Conservation (phyloP, 2,888 invertebrate species). For the Adineta ricciae region DNA sequence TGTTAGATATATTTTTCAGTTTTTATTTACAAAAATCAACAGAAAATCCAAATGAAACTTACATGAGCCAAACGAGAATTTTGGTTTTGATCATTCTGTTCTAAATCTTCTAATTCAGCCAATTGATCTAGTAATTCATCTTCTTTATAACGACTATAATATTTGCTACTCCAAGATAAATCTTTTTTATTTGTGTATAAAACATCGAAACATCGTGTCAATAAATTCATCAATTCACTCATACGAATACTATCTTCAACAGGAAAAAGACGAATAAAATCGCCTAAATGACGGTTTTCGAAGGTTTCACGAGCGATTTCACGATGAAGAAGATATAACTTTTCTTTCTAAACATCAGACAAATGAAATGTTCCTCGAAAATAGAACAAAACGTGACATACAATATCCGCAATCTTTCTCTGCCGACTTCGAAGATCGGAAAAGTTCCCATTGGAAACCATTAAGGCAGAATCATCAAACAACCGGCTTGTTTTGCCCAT, state of each 20-base stretch:
- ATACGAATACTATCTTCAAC: conserved; percentile 41
- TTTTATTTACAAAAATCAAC: background rate
- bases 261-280: conserved; percentile 48
- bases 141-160: conserved; percentile 35
- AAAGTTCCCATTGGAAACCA: background rate
- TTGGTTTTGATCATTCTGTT: conserved; percentile 37
- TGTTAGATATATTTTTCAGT: background rate
- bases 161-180: conserved; percentile 29
- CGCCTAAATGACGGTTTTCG: conserved; percentile 46
- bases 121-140: conserved; percentile 47
- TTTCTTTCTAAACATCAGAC: conserved; percentile 41
- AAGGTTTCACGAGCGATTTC: conserved; percentile 44
- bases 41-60: background rate
- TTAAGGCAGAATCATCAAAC: background rate
- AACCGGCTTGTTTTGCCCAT: conserved; percentile 24
- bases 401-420: conserved; percentile 36
- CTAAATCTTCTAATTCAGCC: conserved; percentile 46
- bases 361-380: background rate
- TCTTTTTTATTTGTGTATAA: conserved; percentile 32
- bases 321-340: conserved; percentile 42
- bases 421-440: background rate
- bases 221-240: conserved; percentile 28
- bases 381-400: background rate
- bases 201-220: conserved; percentile 28
- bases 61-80: background rate